phyloP scores from a whole-genome alignment of 2,113 vertebrate genomes.

The Macroglossus sobrinus region DNA sequence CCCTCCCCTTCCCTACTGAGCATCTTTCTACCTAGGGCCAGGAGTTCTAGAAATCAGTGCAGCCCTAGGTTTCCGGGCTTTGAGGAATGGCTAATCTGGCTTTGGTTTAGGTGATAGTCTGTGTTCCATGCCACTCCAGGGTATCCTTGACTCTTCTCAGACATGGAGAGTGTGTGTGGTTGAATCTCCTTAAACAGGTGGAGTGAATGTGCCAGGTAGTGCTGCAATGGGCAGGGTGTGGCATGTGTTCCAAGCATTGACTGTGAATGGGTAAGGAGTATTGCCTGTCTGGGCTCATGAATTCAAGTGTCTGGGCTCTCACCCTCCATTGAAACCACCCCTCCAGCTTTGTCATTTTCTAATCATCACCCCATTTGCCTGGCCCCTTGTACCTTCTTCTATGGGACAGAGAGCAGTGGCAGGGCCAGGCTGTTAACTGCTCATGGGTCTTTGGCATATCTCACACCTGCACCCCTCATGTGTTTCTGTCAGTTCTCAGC shows the following conservation, averaged over 20 bases:
- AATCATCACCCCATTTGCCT: neutral
- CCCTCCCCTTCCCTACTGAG: neutral
- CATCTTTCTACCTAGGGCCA: neutral
- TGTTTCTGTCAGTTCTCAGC: neutral
- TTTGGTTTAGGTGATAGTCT: neutral
- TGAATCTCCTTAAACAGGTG: neutral
- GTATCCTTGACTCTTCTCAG: neutral
- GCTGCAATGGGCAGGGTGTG: accelerated
- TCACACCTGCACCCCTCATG: neutral
- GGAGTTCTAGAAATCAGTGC: neutral
- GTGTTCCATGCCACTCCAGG: neutral
- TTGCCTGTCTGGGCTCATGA: neutral
- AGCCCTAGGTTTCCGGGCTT: neutral
- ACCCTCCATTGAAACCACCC: neutral
- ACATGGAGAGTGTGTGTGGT: neutral
- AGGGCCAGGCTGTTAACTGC: neutral
- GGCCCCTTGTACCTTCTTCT: neutral
- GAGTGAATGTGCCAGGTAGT: neutral
- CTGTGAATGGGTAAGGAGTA: neutral
- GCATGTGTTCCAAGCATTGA: accelerated
- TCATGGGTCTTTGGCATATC: neutral
- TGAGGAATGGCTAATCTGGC: neutral
- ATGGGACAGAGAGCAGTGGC: neutral
- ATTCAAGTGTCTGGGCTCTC: neutral
- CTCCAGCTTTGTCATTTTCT: neutral